Percentiles rank a stretch among this genome's conserved stretches.
These are phyloP conservation scores for Echinarachnius parma DNA, from an alignment of 53 echinoderm and acorn worm genomes.

Conservation along the genomic window DNA sequence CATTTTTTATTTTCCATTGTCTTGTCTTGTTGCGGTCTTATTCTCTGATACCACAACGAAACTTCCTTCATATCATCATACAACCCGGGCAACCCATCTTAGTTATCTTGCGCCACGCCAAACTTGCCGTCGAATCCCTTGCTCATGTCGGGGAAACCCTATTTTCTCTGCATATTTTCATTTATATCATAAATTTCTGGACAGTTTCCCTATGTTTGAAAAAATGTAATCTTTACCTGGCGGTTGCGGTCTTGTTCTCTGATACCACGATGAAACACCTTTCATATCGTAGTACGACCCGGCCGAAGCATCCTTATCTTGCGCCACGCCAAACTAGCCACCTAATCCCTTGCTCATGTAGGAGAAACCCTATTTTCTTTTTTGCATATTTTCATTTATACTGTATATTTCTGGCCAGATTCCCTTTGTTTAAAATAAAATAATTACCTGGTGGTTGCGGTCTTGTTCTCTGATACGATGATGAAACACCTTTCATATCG, in stretches of 20 bases:
- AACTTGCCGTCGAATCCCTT: constrained; percentile 94
- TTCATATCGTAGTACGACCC: constrained; percentile 78
- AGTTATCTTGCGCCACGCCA: constrained; percentile 72
- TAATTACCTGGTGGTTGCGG: constrained; percentile 46
- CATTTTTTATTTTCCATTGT: too few species aligned
- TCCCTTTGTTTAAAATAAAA: too few species aligned
- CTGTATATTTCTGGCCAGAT: too few species aligned
- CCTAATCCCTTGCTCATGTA: constrained; percentile 83
- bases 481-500: constrained; percentile 70
- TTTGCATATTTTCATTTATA: too few species aligned
- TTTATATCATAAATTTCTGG: too few species aligned
- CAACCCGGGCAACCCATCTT: constrained; percentile 62
- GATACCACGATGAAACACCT: constrained; percentile 66
- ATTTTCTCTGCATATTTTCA: constrained; percentile 28
- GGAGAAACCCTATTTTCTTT: too few species aligned
- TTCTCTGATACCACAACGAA: constrained; percentile 69
- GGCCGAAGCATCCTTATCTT: constrained; percentile 63
- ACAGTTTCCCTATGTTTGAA: too few species aligned
- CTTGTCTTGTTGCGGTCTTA: constrained; percentile 51
- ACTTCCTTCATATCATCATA: constrained; percentile 82
- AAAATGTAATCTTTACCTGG: too few species aligned
- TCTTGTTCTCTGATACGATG: constrained; percentile 73
- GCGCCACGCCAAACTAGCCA: constrained; percentile 85
- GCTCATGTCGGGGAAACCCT: constrained; percentile 54
- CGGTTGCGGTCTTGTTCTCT: constrained; percentile 63